Evolutionary conservation across 2,113 vertebrate species (phyloP), one percentile per base, ranked within the genome.

Genomic region (Corythornis madagascariensis): DNA sequence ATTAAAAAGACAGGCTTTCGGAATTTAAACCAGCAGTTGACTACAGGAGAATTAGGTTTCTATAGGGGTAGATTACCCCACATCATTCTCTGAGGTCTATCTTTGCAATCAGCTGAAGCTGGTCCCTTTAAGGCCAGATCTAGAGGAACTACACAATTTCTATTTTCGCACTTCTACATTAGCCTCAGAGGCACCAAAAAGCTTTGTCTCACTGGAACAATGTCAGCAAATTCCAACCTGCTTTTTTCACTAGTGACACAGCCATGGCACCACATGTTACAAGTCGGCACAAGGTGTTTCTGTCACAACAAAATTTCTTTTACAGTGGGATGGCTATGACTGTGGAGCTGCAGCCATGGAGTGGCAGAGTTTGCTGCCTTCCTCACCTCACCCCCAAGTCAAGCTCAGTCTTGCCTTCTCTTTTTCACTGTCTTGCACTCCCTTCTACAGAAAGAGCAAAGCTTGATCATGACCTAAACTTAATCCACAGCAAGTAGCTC

Each of bases 291-390:
- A 33, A 86, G 60, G 43, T 21, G 31, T 52, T 88, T 81, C 75
- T 48, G 48, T 55, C 75, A 77, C 43, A 52, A 28, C 29, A 52
- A 38, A 16, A 29, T 66, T 70, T 52, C 28, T 31, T 65, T 38
- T 31, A 71, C 24, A 45, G 17, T 1, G 53, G 33, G 14, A 28
- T 40, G 48, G 52, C 64, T 60, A 16, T 0, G 2, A 24, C 72
- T 43, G 33, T 11, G 52, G 38, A 70, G 40, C 52, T 67, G 43
- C 64, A 38, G 53, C 25, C n/a, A 33, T 2, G 18, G 20, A 86
- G n/a, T 0, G 1, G 67, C 35, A 55, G 45, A 28, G 40, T 18
- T 83, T 0, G 0, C 45, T 55, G 13, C 35, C 16, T 45, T 69
- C 16, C 47, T 78, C 60, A 40, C 69, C 45, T 76, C 56, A 24